A percentile compares a stretch with the other conserved stretches of the same genome.
Evolutionary conservation across 1,140 invertebrate species (phyloP).

Genomic region (Nasonia vitripennis): DNA sequence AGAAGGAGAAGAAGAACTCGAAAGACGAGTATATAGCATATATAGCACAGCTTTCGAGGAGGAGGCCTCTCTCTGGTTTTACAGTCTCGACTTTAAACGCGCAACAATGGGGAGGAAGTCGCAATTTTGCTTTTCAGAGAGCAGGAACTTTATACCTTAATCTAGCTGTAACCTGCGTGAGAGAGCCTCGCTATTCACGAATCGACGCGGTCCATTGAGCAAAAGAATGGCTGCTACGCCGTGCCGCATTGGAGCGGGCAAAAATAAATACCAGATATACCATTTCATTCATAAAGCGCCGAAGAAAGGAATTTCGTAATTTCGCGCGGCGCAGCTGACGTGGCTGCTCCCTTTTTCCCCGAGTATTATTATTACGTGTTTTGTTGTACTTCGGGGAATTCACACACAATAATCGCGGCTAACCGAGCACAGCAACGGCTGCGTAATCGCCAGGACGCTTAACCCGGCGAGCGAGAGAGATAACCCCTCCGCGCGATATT

Average conservation of each 20-base stretch:
- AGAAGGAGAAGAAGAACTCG: constrained; percentile 18
- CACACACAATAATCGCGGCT: too few relatives aligned
- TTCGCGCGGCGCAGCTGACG: not conserved
- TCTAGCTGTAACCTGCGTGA: constrained; percentile 47
- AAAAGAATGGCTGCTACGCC: not conserved
- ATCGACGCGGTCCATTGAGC: constrained; percentile 30
- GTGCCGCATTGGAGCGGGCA: not conserved
- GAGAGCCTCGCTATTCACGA: constrained; percentile 20
- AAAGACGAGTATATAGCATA: constrained; percentile 21
- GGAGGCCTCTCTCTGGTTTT: constrained; percentile 13
- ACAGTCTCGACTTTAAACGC: constrained; percentile 25
- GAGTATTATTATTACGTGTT: too few relatives aligned
- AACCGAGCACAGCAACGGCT: too few relatives aligned
- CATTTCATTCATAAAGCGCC: constrained; percentile 41
- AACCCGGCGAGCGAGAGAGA: not conserved
- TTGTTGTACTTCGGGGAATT: too few relatives aligned
- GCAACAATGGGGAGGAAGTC: constrained; percentile 52
- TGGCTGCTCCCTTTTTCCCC: not conserved
- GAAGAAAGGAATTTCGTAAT: constrained; percentile 10
- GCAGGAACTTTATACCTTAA: constrained; percentile 44
- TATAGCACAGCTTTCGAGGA: not conserved
- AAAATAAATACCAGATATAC: constrained; percentile 8
- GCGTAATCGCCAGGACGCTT: not conserved
- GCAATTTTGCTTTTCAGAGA: constrained; percentile 50
- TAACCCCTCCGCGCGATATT: not conserved